Conservation (phyloP, 2,113 vertebrate species). For the Thymallus thymallus region DNA sequence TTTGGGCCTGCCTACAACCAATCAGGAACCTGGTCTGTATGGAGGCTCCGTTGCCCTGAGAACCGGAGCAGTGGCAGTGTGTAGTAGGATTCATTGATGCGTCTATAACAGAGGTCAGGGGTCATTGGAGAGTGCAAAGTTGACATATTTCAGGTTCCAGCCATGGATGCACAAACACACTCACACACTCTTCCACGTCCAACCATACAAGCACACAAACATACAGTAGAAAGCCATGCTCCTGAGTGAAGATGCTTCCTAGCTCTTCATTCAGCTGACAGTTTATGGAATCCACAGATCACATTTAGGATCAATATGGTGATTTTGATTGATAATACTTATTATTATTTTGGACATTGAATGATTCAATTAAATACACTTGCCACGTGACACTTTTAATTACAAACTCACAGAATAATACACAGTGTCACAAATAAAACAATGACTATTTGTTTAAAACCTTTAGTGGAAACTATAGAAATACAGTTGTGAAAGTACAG, state of each 20-base stretch:
- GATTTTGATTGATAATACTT: too few relatives aligned
- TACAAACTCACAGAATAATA: not conserved
- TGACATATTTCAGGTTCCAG: constrained; percentile 15
- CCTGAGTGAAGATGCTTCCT: too few relatives aligned
- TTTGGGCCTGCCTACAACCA: too few relatives aligned
- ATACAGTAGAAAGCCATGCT: not conserved
- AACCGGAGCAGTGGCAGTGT: constrained; percentile 5
- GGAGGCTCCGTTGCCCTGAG: constrained; percentile 3
- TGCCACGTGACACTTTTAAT: not conserved
- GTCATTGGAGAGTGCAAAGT: constrained; percentile 12
- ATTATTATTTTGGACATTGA: too few relatives aligned
- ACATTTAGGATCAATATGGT: too few relatives aligned
- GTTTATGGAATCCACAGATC: too few relatives aligned
- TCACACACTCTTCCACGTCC: not conserved
- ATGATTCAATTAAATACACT: too few relatives aligned
- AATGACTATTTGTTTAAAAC: too few relatives aligned
- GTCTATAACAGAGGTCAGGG: constrained; percentile 14
- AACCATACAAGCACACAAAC: not conserved
- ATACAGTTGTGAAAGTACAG: not conserved
- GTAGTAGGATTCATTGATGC: not conserved
- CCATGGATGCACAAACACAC: not conserved
- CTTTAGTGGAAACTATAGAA: not conserved
- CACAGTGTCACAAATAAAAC: too few relatives aligned
- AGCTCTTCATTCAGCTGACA: too few relatives aligned
- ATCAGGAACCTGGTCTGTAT: not conserved